Conservation (phyloP, 2,888 invertebrate species). For the Priocnemis perturbator region DNA sequence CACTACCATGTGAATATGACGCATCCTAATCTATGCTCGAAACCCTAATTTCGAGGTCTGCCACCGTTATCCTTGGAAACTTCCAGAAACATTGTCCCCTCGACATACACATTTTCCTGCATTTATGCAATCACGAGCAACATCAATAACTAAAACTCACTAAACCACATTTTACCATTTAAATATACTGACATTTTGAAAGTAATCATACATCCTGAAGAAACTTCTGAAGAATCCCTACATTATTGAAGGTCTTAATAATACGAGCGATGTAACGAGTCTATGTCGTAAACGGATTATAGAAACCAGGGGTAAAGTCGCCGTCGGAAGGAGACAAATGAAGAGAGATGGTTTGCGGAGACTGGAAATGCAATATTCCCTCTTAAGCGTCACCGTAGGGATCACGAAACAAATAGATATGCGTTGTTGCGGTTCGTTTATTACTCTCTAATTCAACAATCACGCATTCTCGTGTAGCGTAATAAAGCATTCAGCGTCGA, state of each 20-base stretch:
- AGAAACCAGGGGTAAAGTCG: conserved; percentile 47
- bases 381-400: conserved; percentile 45
- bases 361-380: conserved; percentile 62
- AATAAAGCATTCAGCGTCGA: background rate
- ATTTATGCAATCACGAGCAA: background rate
- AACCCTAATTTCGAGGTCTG: conserved; percentile 52
- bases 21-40: conserved; percentile 70
- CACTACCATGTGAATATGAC: conserved; percentile 70
- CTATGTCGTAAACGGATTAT: conserved; percentile 54
- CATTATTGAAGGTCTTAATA: conserved; percentile 47
- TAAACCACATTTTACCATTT: too few relatives aligned
- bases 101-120: conserved; percentile 22
- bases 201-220: too few relatives aligned
- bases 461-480: conserved; percentile 8
- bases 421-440: conserved; percentile 48
- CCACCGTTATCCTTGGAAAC: conserved; percentile 27
- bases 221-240: conserved; percentile 15
- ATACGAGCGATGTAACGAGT: conserved; percentile 52
- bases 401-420: conserved; percentile 59
- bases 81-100: conserved; percentile 13
- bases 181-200: too few relatives aligned
- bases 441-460: conserved; percentile 37
- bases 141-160: too few relatives aligned
- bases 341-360: conserved; percentile 61
- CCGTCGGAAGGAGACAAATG: conserved; percentile 62